Percentiles rank a stretch among this genome's conserved stretches.
Evolutionary conservation across 1,140 invertebrate genomes (phyloP).

Genomic region (Trichogramma pretiosum): DNA sequence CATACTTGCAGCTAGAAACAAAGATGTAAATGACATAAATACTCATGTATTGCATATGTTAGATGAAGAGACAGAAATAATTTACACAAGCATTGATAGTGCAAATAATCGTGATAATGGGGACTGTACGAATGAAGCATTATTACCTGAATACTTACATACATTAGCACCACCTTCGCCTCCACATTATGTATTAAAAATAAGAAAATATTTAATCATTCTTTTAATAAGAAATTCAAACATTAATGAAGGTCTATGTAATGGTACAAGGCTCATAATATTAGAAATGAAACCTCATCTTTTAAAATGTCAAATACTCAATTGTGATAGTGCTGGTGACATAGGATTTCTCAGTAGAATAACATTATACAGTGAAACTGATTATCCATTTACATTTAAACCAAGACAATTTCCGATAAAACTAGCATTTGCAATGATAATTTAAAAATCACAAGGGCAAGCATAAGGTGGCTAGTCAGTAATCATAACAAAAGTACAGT

Average conservation of each 20-base stretch:
- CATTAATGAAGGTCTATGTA: not conserved
- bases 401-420: too few species aligned
- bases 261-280: not conserved
- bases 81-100: constrained; percentile 8
- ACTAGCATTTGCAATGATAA: too few species aligned
- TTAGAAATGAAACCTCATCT: constrained; percentile 3
- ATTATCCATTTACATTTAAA: too few species aligned
- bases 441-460: too few species aligned
- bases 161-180: not conserved
- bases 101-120: too few species aligned
- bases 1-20: constrained; percentile 5
- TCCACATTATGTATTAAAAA: not conserved
- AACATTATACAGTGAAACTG: too few species aligned
- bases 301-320: not conserved
- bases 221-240: constrained; percentile 5
- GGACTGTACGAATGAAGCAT: too few species aligned
- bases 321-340: not conserved
- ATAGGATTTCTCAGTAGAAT: not conserved
- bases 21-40: constrained; percentile 14
- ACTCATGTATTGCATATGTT: constrained; percentile 4
- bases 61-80: constrained; percentile 2
- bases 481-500: too few species aligned
- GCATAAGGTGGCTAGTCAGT: too few species aligned
- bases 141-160: constrained; percentile 14
- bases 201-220: constrained; percentile 1